phyloP scores from a whole-genome alignment of 2,888 invertebrate species.

The Troides aeacus region DNA sequence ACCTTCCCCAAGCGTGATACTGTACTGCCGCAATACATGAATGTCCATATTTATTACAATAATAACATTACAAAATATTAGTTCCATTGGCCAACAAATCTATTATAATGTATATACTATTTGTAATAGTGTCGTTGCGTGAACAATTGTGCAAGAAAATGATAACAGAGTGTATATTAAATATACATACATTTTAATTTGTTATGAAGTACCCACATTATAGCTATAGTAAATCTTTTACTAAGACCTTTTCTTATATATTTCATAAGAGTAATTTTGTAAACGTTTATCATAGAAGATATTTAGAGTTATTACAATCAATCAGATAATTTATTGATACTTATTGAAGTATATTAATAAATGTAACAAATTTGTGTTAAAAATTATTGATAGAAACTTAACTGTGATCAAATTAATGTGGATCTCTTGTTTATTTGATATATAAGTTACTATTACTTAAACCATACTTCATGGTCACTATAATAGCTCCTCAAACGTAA shows the following conservation, averaged over 20 bases:
- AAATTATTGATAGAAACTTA: too few species aligned
- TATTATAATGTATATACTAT: constrained; percentile 9
- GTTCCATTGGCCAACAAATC: constrained; percentile 20
- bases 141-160: constrained; percentile 20
- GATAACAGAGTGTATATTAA: neutral
- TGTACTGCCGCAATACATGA: constrained; percentile 41
- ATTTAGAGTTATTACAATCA: too few species aligned
- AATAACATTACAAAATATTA: constrained; percentile 21
- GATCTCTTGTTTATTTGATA: too few species aligned
- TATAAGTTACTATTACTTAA: too few species aligned
- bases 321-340: too few species aligned
- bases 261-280: neutral
- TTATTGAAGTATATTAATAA: too few species aligned
- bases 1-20: constrained; percentile 62
- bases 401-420: too few species aligned
- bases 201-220: neutral
- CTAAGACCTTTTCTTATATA: neutral
- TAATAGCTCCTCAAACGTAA: too few species aligned
- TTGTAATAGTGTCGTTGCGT: constrained; percentile 23
- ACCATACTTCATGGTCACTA: too few species aligned
- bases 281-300: too few species aligned
- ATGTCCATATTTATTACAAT: constrained; percentile 24
- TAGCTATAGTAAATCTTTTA: neutral
- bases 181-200: neutral
- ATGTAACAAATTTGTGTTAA: too few species aligned